These are phyloP conservation scores for Hemicordylus capensis DNA, from an alignment of 2,113 vertebrate species.

Conservation along the genomic window DNA sequence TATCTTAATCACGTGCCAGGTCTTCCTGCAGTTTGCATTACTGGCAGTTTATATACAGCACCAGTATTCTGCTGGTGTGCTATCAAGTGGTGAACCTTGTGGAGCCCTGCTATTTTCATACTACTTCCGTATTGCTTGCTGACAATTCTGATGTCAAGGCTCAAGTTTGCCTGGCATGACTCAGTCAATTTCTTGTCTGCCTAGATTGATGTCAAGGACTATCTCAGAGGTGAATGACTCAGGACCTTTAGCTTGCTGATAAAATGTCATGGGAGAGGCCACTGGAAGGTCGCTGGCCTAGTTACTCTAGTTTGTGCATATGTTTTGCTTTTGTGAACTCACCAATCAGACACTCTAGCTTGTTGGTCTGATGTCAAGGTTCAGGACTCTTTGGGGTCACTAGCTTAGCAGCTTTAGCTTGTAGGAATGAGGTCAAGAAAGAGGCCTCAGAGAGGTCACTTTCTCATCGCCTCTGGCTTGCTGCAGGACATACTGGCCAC, in stretches of 20 bases:
- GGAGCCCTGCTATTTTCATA: neutral
- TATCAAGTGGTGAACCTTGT: neutral
- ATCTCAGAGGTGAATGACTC: conserved; percentile 10
- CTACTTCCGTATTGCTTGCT: neutral
- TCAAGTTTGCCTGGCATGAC: neutral
- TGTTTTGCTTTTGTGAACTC: conserved; percentile 7
- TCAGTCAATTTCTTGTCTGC: neutral
- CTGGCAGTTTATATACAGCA: neutral
- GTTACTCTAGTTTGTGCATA: neutral
- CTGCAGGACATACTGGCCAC: neutral
- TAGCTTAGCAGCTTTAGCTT: neutral
- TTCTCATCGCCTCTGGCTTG: conserved; percentile 6
- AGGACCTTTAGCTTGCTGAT: conserved; percentile 2
- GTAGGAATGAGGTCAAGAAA: conserved; percentile 6
- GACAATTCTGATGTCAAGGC: neutral
- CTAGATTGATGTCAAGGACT: neutral
- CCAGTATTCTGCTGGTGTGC: neutral
- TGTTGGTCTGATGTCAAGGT: conserved; percentile 16
- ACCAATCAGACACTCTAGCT: neutral
- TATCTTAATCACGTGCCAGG: neutral
- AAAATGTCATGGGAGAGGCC: conserved; percentile 19
- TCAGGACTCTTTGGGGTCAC: conserved; percentile 20
- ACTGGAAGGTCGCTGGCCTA: neutral
- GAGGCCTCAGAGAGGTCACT: neutral
- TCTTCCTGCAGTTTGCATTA: neutral